phyloP scores from a whole-genome alignment of 2,888 invertebrate species.

The Leptinotarsa rubiginosa region DNA sequence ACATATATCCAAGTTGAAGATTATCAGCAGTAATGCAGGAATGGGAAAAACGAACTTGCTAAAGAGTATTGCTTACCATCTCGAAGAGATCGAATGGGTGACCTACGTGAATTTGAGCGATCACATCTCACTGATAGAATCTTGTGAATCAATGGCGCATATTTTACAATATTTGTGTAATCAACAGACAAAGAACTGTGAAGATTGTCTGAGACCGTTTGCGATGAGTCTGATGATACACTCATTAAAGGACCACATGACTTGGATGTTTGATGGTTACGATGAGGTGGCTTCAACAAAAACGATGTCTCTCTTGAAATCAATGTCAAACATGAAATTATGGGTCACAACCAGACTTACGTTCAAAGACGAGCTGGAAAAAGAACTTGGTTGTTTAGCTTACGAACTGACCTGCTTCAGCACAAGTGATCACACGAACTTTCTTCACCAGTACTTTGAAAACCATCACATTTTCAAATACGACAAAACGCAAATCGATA shows the following conservation, averaged over 20 bases:
- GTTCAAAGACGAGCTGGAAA: constrained; percentile 17
- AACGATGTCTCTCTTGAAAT: constrained; percentile 8
- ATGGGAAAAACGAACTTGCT: constrained; percentile 32
- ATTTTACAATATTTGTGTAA: constrained; percentile 3
- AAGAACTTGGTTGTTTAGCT: constrained; percentile 14
- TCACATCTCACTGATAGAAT: constrained; percentile 7
- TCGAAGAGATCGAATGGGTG: constrained; percentile 20
- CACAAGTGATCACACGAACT: constrained; percentile 17
- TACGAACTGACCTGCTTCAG: constrained; percentile 25
- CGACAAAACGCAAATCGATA: constrained; percentile 18
- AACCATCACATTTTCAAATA: constrained; percentile 21
- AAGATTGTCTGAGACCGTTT: not conserved
- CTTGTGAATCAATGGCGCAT: not conserved
- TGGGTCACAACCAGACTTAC: constrained; percentile 32
- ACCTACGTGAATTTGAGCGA: constrained; percentile 26
- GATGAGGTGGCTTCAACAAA: constrained; percentile 30
- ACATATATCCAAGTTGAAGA: constrained; percentile 3
- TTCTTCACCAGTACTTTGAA: constrained; percentile 27
- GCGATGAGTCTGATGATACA: not conserved
- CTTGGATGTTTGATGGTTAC: constrained; percentile 28
- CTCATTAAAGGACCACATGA: constrained; percentile 5
- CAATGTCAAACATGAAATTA: not conserved
- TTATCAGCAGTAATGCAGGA: constrained; percentile 29
- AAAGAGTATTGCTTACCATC: constrained; percentile 24
- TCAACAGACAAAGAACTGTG: not conserved